Base-by-base conservation (phyloP, 2,888 invertebrate genomes). In the Lasioglossum lativentre region DNA sequence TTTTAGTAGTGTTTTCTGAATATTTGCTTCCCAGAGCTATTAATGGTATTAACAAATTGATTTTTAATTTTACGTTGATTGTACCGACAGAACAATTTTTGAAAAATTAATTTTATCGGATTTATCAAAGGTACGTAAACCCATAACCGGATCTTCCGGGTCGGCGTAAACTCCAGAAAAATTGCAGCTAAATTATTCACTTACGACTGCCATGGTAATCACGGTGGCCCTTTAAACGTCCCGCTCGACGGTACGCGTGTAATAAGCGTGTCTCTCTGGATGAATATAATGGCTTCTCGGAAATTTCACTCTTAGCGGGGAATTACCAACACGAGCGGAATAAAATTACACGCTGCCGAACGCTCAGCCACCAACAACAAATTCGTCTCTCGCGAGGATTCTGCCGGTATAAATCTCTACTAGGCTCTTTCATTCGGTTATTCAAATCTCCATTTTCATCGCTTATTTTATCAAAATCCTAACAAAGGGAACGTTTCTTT, bases 121-220 rank as follows among this genome's bases (percentile, higher is more conserved):
- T 38, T 12, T 1, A 1, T 1, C 1, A 38, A 23, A 23, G 23
- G 4, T 8, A 34, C n/a, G 38, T 4, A 40, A 40, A 5, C n/a
- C 40, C n/a, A 76, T 78, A 79, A 68, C 40, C n/a, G 56, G 27
- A 70, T 83, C 66, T 74, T 76, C 70, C 75, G 70, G 66, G 52
- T 45, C 72, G 38, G 42, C 70, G 56, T 34, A 45, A 76, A 56
- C 78, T 68, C 77, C 77, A 77, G 79, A 88, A 90, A 90, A 89
- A 89, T 87, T 87, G 79, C 86, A 73, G 80, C 76, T 88, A 87
- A 86, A 89, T 90, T 88, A 90, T 89, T 89, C 89, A 89, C 83
- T 90, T 89, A 87, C 82, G 75, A 78, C 79, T 74, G 72, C 68
- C 78, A 34, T 45, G 78, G 52, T 89, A 90, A 89, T 89, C 81